These are phyloP conservation scores for Synergus japonicus DNA, from an alignment of 2,888 invertebrate species.

Conservation along the genomic window DNA sequence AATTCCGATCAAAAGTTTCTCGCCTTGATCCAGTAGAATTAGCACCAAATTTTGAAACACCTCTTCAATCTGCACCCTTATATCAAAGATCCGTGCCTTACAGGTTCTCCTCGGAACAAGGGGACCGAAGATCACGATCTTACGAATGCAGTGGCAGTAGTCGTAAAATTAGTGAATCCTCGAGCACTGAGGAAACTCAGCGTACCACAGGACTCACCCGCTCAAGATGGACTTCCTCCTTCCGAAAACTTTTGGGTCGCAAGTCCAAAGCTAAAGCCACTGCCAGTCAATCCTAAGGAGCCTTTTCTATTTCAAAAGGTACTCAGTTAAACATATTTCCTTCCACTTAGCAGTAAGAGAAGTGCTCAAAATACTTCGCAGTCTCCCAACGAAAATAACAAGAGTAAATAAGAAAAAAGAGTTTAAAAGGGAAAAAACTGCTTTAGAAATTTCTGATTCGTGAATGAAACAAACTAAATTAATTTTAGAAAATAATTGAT, in stretches of 20 bases:
- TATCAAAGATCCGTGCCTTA: neutral
- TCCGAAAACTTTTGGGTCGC: conserved; percentile 79
- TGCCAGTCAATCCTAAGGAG: conserved; percentile 56
- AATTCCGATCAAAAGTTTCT: neutral
- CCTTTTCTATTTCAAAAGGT: neutral
- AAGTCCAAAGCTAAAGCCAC: conserved; percentile 68
- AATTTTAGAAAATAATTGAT: neutral
- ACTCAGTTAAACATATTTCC: conserved; percentile 22
- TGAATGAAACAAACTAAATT: neutral
- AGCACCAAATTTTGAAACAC: neutral
- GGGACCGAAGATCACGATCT: conserved; percentile 73
- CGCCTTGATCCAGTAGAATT: neutral
- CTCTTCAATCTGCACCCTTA: neutral
- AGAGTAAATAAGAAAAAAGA: no score
- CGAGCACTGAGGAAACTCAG: conserved; percentile 59
- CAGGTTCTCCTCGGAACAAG: conserved; percentile 75
- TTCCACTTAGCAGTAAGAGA: conserved; percentile 41
- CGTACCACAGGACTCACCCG: conserved; percentile 75
- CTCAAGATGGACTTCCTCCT: conserved; percentile 82
- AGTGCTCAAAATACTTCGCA: conserved; percentile 1
- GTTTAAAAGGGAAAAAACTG: neutral
- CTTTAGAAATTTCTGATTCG: neutral
- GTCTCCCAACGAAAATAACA: neutral
- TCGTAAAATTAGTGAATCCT: conserved; percentile 69
- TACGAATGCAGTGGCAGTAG: conserved; percentile 70